Percentiles rank a stretch among this genome's conserved stretches.
Conservation (phyloP, 2,113 vertebrate genomes). For the Eretmochelys imbricata region DNA sequence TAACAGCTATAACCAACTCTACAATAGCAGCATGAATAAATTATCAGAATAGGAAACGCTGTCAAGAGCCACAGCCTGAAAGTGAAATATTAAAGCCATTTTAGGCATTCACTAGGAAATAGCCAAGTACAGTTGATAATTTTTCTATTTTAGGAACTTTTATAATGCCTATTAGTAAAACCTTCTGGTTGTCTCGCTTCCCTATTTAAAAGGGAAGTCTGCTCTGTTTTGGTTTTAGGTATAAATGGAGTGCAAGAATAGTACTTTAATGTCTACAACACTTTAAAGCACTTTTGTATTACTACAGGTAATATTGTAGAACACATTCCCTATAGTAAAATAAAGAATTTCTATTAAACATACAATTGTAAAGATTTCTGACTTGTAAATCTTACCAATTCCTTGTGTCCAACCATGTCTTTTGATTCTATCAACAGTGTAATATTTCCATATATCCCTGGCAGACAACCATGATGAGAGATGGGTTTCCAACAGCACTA, state of each 20-base stretch:
- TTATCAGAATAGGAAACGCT: constrained; percentile 58
- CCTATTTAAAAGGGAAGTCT: not conserved
- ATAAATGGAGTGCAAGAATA: not conserved
- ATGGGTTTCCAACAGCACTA: not conserved
- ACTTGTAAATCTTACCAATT: not conserved
- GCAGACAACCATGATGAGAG: not conserved
- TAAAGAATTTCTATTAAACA: rapidly evolving
- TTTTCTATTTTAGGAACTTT: constrained; percentile 35
- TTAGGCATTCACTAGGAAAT: constrained; percentile 18
- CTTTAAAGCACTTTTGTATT: not conserved
- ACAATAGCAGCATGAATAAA: constrained; percentile 57
- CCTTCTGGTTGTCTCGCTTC: not conserved
- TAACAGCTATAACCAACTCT: constrained; percentile 48
- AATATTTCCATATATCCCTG: not conserved
- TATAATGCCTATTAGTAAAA: not conserved
- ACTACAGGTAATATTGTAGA: not conserved
- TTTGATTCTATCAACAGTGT: not conserved
- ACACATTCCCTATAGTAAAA: not conserved
- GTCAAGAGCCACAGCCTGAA: constrained; percentile 37
- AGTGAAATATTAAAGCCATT: constrained; percentile 16
- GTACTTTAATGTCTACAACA: rapidly evolving
- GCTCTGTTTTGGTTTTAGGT: not conserved
- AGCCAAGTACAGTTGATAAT: constrained; percentile 22
- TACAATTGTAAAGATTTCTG: not conserved
- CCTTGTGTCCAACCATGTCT: not conserved